Conservation (phyloP, 2,113 vertebrate species). For the Otis tarda region DNA sequence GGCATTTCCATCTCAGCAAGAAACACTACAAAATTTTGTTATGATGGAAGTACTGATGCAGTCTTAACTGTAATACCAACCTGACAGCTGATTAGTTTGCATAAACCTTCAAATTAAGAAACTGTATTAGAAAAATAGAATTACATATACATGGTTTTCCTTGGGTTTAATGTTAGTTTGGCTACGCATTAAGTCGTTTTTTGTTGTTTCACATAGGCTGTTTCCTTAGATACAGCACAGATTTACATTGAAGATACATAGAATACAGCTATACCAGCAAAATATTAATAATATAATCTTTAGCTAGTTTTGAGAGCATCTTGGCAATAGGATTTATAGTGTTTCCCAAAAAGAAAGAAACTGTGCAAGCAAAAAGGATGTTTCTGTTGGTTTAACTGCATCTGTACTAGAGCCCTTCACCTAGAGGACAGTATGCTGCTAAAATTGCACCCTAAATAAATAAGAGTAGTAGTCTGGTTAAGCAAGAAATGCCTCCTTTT, state of each 20-base stretch:
- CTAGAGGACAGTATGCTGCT: background rate
- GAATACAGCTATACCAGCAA: background rate
- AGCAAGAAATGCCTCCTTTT: background rate
- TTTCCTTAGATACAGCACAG: background rate
- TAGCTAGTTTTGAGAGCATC: background rate
- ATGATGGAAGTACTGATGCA: background rate
- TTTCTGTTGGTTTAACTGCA: background rate
- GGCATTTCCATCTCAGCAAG: conserved; percentile 4
- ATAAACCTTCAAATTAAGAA: background rate
- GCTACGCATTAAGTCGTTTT: background rate
- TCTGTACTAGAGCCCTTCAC: background rate
- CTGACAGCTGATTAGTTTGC: background rate
- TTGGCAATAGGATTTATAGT: background rate
- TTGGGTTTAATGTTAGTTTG: background rate
- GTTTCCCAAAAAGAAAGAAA: background rate
- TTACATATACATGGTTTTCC: background rate
- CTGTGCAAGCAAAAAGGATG: background rate
- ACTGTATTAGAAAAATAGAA: background rate
- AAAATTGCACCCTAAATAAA: background rate
- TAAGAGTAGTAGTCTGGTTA: background rate
- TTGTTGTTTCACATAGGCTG: background rate
- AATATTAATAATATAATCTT: background rate
- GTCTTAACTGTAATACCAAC: background rate
- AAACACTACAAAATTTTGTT: background rate
- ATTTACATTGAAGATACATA: background rate